Evolutionary conservation across 1,140 invertebrate species (phyloP), one percentile per base, ranked within the genome.

Genomic region (Sitobion miscanthi): DNA sequence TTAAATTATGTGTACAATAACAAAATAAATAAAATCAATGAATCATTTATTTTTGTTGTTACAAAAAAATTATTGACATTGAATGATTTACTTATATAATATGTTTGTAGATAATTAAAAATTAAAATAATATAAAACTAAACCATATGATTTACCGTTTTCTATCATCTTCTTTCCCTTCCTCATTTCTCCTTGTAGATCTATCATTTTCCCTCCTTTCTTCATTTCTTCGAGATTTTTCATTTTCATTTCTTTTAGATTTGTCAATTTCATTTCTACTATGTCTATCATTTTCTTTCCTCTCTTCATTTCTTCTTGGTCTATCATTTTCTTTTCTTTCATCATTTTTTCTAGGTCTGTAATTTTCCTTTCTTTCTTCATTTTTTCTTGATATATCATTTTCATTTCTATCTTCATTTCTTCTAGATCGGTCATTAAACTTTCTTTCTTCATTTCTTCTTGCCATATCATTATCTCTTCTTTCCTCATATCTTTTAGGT

Each of bases 221-320:
- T 14, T 88, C 82, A 88, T 62, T 52, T 54, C 45, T 30, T 47
- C 25, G 25, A 93, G 25, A 82, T n/a, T 30, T 52, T 25, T 86
- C 92, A 38, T 23, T 52, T 86, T 85, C 62, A 83, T 52, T 52
- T 83, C 6, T 57, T 49, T 25, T 91, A 23, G 4, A 20, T n/a
- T n/a, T 91, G 6, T 91, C 47, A 52, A 47, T 93, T 57, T 93
- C 91, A 8, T 25, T 83, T 86, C 83, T 85, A 35, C 20, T 47
- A 23, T 83, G 14, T 38, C 25, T 54, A 7, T 77, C 77, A 30
- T 54, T 93, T 62, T 85, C 69, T 1, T 35, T 93, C 35, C 25
- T 49, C n/a, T 47, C 45, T 83, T 83, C 77, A 25, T 77, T 69
- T 30, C 49, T 93, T 25, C 9, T 91, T 0, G 23, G 25, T 91